Base-by-base conservation (phyloP, 2,113 vertebrate genomes). In the Scalopus aquaticus region DNA sequence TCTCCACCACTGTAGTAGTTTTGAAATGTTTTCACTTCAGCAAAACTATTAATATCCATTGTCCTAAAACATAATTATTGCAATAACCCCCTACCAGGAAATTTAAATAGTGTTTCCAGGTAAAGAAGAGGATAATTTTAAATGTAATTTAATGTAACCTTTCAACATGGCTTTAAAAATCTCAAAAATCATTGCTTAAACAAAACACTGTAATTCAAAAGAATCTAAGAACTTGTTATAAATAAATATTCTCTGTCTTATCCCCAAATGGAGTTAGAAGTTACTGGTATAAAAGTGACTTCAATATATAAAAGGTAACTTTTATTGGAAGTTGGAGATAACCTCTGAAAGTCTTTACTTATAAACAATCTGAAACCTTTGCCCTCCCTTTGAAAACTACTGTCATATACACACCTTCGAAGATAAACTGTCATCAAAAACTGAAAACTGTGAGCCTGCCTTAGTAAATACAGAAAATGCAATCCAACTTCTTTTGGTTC, bases 11-110 rank as follows among this genome's bases (percentile, higher is more conserved):
- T 70, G 30, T n/a, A 0, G 37, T 77, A 49, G 44, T 82, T 78
- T 73, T 90, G 54, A 86, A 73, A 81, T 64, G 37, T 39, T 97
- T 88, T 72, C 15, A 54, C 20, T 49, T 96, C 90, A 85, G 72
- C 73, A 95, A 74, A 94, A 95, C 65, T 95, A 94, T 92, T 94
- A 93, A 90, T 74, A 88, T 90, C 58, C 83, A 92, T 22, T 54
- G 30, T 16, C 72, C 46, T 64, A 88, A 95, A 88, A 80, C n/a
- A 51, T 82, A 93, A 91, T 87, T 90, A 74, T 65, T 58, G 30
- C 42, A 87, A 87, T 58, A 88, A 85, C 7, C 69, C 69, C 65
- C 70, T 58, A 88, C 42, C 46, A 88, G n/a, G 60, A 95, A 92
- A 88, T 88, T 84, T 92, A 90, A 90, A 87, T 88, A 90, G 54